Base-by-base conservation (phyloP, 2,113 vertebrate species). In the Rafetus swinhoei region DNA sequence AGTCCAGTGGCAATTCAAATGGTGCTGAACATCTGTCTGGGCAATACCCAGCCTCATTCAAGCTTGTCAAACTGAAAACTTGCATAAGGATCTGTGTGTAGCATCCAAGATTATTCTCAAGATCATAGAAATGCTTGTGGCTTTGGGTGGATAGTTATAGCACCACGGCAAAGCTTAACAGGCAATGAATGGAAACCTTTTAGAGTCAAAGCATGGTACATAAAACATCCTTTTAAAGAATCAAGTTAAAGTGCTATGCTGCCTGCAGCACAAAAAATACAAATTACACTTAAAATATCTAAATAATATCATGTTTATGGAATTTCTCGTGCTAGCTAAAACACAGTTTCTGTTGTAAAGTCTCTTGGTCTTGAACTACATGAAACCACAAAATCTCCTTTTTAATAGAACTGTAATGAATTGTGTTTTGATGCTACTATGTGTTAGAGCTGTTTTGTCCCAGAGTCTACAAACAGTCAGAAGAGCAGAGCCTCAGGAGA, bases 21-120 rank as follows among this genome's bases (percentile, higher is more conserved):
- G 90, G 93, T 87, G 95, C 95, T 84, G 93, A 97, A 96, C 94
- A 86, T 39, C 87, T 29, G 93, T 77, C 90, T 16, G 82, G 90
- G 83, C 93, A 2, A n/a, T 1, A 56, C 39, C 85, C 22, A 85
- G 35, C 18, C 89, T 35, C 39, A 86, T 83, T 82, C 60, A 27
- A 86, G 86, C 95, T 91, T 35, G 19, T 80, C 94, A 92, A 82
- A 24, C 24, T 83, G 84, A 59, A 87, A 91, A 32, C 91, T 62
- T 81, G 32, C 83, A 4, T 79, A 27, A 90, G 77, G 56, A 65
- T 93, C 80, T 92, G 88, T 45, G 80, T 62, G 91, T 76, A 87
- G 90, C 94, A 94, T 74, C 92, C 81, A 32, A 88, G 85, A 93
- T 92, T 84, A 94, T 92, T 90, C 93, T 54, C 1, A 92, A 86